These are phyloP conservation scores for Ormyrus thymus DNA, from an alignment of 2,888 invertebrate genomes.

Conservation along the genomic window DNA sequence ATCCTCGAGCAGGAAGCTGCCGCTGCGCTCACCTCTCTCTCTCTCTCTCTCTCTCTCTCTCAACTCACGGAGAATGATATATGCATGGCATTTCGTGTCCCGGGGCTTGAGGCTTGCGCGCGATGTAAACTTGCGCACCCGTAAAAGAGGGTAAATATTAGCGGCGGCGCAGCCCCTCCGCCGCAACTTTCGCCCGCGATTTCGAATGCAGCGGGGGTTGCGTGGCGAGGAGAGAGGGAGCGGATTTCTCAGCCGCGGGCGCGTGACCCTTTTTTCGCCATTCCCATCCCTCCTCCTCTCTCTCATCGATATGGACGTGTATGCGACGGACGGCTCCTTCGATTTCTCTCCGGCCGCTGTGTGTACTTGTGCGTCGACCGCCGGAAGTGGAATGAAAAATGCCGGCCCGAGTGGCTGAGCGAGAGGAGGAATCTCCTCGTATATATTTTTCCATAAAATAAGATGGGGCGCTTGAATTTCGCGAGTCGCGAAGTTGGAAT, in stretches of 20 bases:
- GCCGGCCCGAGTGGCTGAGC: not conserved
- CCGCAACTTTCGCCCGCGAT: conserved; percentile 24
- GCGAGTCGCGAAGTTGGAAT: not conserved
- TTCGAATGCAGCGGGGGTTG: not conserved
- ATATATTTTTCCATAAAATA: conserved; percentile 33
- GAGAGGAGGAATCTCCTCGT: too few species aligned
- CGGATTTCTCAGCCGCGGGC: not conserved
- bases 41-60: not conserved
- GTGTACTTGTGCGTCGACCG: not conserved
- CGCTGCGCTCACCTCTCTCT: too few species aligned
- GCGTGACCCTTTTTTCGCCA: not conserved
- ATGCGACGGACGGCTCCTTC: not conserved
- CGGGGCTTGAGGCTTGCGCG: not conserved
- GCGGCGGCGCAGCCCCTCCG: not conserved
- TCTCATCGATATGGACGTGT: conserved; percentile 13
- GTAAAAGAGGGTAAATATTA: conserved; percentile 36
- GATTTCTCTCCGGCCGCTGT: conserved; percentile 1
- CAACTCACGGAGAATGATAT: conserved; percentile 20
- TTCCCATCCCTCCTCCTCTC: not conserved
- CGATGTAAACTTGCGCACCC: not conserved
- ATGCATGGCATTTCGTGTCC: conserved; percentile 46
- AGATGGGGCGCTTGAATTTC: conserved; percentile 20
- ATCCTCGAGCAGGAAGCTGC: not conserved
- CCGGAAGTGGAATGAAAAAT: conserved; percentile 10
- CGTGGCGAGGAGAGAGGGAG: not conserved